Percentiles rank a stretch among this genome's conserved stretches.
These are phyloP conservation scores for Lucinisca nassula DNA, from an alignment of 2,888 invertebrate species.

Conservation along the genomic window DNA sequence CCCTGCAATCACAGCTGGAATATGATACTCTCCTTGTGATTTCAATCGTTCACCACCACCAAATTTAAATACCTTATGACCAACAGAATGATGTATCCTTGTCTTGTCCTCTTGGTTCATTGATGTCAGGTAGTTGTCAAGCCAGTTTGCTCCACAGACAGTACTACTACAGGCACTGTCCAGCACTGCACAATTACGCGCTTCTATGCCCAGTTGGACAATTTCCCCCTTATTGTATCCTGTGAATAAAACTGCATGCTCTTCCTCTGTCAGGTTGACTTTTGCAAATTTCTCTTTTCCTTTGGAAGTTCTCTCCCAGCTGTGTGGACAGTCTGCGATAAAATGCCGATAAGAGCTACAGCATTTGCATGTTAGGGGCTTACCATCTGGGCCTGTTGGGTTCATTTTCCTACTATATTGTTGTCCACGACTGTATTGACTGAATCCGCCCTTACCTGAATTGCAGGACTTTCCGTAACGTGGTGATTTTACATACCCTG, in stretches of 20 bases:
- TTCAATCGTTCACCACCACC: not conserved
- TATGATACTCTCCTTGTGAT: not conserved
- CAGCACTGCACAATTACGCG: slow-evolving; percentile 15
- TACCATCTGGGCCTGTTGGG: not conserved
- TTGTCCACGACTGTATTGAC: not conserved
- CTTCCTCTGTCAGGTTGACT: not conserved
- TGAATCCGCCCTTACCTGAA: too few species aligned
- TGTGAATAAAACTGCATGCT: slow-evolving; percentile 21
- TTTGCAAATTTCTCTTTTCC: slow-evolving; percentile 6
- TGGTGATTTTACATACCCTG: too few species aligned
- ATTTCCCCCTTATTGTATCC: slow-evolving; percentile 23
- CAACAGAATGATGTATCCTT: not conserved
- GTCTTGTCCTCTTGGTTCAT: not conserved
- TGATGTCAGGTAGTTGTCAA: slow-evolving; percentile 4
- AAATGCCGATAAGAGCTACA: slow-evolving; percentile 23
- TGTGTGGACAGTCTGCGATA: slow-evolving; percentile 25
- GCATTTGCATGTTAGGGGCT: not conserved
- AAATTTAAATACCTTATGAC: slow-evolving; percentile 16
- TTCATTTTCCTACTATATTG: not conserved
- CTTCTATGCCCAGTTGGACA: not conserved
- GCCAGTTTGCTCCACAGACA: slow-evolving; percentile 35
- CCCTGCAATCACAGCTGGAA: not conserved
- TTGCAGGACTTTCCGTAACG: too few species aligned
- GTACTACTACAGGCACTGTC: slow-evolving; percentile 21
- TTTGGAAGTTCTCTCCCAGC: slow-evolving; percentile 20